Conservation (phyloP, 2,888 invertebrate genomes). For the Agrilus mali region DNA sequence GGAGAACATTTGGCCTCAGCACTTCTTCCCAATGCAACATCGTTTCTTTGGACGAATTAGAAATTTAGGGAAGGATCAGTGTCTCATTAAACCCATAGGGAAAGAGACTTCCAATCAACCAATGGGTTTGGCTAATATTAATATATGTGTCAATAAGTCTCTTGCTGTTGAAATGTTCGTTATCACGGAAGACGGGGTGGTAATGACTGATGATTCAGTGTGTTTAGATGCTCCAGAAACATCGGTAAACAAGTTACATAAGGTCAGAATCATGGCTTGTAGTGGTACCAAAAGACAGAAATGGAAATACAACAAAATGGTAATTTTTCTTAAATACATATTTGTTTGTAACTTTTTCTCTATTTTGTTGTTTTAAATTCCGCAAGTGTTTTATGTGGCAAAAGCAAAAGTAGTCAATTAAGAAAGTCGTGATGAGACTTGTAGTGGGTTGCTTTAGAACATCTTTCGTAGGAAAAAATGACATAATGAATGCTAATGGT, state of each 20-base stretch:
- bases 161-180: slow-evolving; percentile 59
- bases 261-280: slow-evolving; percentile 62
- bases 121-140: slow-evolving; percentile 55
- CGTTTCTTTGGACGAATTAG: slow-evolving; percentile 81
- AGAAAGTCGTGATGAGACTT: no score
- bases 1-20: slow-evolving; percentile 88
- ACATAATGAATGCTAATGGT: no score
- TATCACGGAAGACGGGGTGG: slow-evolving; percentile 51
- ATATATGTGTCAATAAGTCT: slow-evolving; percentile 47
- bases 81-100: slow-evolving; percentile 52
- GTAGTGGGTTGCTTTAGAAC: no score
- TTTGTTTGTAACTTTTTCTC: not conserved
- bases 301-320: slow-evolving; percentile 49
- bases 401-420: no score
- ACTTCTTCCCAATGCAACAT: slow-evolving; percentile 82
- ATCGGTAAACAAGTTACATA: slow-evolving; percentile 32
- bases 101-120: slow-evolving; percentile 49
- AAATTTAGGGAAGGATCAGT: slow-evolving; percentile 37
- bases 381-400: not conserved
- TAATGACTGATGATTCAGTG: slow-evolving; percentile 81
- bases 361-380: not conserved
- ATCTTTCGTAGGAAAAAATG: no score
- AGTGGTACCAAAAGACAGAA: slow-evolving; percentile 52
- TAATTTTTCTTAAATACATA: slow-evolving; percentile 18
- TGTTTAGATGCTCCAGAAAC: slow-evolving; percentile 63